A percentile compares a stretch with the other conserved stretches of the same genome.
phyloP scores from a whole-genome alignment of 2,888 invertebrate species.

The Malacosoma neustria region DNA sequence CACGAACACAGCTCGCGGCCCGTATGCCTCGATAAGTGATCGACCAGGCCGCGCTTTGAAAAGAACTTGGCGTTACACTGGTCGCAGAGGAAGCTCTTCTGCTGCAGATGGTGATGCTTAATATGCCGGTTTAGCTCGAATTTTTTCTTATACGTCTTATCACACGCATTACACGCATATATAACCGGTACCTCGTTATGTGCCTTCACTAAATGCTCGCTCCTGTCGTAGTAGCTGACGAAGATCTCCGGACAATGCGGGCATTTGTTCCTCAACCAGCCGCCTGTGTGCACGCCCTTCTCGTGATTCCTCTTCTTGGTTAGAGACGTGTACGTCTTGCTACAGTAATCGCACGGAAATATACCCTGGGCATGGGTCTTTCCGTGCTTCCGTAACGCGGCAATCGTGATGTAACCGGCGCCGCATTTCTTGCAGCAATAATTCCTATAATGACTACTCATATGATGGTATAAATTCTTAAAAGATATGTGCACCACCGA shows the following conservation, averaged over 20 bases:
- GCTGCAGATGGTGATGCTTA: conserved; percentile 59
- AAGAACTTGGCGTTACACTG: conserved; percentile 61
- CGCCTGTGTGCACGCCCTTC: conserved; percentile 60
- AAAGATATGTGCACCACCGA: conserved; percentile 59
- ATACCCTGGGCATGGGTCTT: conserved; percentile 65
- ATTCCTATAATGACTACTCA: conserved; percentile 65
- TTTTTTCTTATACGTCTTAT: conserved; percentile 59
- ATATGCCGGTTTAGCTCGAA: conserved; percentile 61
- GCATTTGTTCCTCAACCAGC: conserved; percentile 64
- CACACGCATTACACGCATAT: conserved; percentile 62
- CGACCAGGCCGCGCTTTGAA: conserved; percentile 53
- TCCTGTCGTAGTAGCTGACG: conserved; percentile 60
- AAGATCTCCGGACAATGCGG: conserved; percentile 61
- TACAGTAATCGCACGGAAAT: conserved; percentile 70
- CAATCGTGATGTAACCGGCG: conserved; percentile 57
- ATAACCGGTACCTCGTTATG: conserved; percentile 48
- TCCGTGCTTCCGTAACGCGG: conserved; percentile 59
- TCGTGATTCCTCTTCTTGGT: conserved; percentile 62
- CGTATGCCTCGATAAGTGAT: conserved; percentile 46
- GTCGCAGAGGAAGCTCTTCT: conserved; percentile 52
- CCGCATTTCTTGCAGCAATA: conserved; percentile 66
- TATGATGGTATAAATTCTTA: conserved; percentile 62
- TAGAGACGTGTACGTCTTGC: conserved; percentile 66
- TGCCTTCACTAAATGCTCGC: conserved; percentile 51
- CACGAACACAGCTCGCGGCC: conserved; percentile 47